phyloP scores from a whole-genome alignment of 2,113 vertebrate genomes.

The Uria lomvia region DNA sequence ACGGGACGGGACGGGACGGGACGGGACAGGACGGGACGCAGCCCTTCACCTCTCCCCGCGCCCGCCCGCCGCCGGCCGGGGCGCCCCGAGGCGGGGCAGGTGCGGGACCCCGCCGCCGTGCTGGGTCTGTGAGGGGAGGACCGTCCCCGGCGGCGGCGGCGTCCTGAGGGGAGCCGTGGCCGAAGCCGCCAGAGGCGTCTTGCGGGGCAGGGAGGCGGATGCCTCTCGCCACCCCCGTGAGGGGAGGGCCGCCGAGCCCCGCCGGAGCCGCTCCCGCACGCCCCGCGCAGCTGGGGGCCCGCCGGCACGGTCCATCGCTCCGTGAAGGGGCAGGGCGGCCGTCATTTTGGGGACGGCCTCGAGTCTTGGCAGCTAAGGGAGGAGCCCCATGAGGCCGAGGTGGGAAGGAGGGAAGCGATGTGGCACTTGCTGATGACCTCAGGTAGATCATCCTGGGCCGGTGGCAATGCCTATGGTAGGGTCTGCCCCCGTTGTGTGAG shows the following conservation, averaged over 20 bases:
- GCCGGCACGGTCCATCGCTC: accelerated
- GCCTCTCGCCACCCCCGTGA: neutral
- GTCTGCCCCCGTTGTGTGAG: accelerated
- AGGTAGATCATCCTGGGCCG: accelerated
- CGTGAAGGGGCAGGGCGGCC: accelerated
- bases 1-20: neutral
- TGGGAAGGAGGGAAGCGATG: accelerated
- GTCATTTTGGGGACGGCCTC: accelerated
- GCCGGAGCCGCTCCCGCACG: too few relatives aligned
- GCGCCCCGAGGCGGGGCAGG: neutral
- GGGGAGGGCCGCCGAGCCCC: neutral
- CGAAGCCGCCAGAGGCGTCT: too few relatives aligned
- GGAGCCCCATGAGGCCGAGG: neutral
- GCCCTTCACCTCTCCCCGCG: neutral
- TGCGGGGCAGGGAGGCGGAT: accelerated
- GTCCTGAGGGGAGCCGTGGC: neutral
- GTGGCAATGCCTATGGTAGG: accelerated
- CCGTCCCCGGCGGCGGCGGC: too few relatives aligned
- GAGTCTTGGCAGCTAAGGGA: accelerated
- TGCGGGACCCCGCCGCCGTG: neutral
- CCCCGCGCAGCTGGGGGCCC: too few relatives aligned
- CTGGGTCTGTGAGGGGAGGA: neutral
- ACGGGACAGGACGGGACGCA: too few relatives aligned
- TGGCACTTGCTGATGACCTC: accelerated
- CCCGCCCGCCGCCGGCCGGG: neutral